phyloP scores from a whole-genome alignment of 1,140 invertebrate species.

The Lucilia cuprina region DNA sequence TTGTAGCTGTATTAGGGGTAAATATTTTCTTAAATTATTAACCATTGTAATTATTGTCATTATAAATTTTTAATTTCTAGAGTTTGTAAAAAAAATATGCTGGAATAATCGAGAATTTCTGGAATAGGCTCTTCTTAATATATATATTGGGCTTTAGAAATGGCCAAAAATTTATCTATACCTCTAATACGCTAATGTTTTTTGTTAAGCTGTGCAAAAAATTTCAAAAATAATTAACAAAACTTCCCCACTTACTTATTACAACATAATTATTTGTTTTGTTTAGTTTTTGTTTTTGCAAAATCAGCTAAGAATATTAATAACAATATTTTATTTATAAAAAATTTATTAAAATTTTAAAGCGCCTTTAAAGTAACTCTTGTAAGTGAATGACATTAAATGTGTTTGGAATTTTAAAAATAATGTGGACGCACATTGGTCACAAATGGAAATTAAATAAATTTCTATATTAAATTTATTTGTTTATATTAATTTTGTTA shows the following conservation, averaged over 20 bases:
- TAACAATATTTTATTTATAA: not conserved
- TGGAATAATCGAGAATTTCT: no score
- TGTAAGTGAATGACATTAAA: constrained; percentile 4
- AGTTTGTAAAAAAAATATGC: no score
- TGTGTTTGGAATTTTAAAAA: not conserved
- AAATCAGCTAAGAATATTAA: not conserved
- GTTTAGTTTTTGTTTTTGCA: not conserved
- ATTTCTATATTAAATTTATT: no score
- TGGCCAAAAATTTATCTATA: not conserved
- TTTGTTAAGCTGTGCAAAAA: not conserved
- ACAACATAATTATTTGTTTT: not conserved
- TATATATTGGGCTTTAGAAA: no score
- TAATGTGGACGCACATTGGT: not conserved
- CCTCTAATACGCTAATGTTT: not conserved
- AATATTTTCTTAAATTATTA: not conserved
- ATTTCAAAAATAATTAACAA: not conserved
- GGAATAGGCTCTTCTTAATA: no score
- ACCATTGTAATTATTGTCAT: not conserved
- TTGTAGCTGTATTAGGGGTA: not conserved
- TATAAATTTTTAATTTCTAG: no score
- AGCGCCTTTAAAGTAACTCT: not conserved
- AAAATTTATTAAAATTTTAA: not conserved
- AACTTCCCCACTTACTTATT: not conserved
- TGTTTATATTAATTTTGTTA: not conserved
- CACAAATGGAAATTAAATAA: not conserved